phyloP scores from a whole-genome alignment of 2,888 invertebrate species.

The Cheilosia urbana region DNA sequence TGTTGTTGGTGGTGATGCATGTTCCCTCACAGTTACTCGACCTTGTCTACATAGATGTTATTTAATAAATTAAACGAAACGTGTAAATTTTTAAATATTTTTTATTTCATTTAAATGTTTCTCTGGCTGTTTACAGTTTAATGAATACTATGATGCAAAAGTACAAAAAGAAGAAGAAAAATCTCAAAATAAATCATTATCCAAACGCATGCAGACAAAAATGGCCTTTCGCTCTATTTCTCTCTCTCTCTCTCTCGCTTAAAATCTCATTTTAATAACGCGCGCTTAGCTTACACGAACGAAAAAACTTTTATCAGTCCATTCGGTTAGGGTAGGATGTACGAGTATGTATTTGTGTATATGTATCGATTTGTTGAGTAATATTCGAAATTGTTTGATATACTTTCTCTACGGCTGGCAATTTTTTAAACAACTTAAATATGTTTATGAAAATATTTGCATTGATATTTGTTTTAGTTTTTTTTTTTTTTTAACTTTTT shows the following conservation, averaged over 20 bases:
- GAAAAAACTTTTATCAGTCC: slow-evolving; percentile 52
- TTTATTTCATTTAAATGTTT: slow-evolving; percentile 57
- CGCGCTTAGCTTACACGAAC: slow-evolving; percentile 23
- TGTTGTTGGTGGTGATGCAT: no score
- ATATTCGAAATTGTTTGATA: slow-evolving; percentile 1
- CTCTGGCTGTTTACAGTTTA: slow-evolving; percentile 58
- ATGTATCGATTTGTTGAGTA: slow-evolving; percentile 41
- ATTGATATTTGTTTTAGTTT: slow-evolving; percentile 50
- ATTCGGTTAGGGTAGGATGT: slow-evolving; percentile 49
- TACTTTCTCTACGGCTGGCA: slow-evolving; percentile 36
- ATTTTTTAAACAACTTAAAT: slow-evolving; percentile 25
- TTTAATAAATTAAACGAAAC: slow-evolving; percentile 58
- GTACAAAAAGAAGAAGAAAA: slow-evolving; percentile 58
- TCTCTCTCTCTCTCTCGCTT: not conserved
- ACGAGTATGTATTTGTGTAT: slow-evolving; percentile 25
- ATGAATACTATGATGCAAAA: slow-evolving; percentile 68
- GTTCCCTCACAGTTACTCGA: no score
- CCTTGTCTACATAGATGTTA: slow-evolving; percentile 53
- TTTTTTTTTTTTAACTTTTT: slow-evolving; percentile 12
- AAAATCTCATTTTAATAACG: slow-evolving; percentile 26
- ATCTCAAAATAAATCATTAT: slow-evolving; percentile 53
- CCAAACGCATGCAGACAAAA: slow-evolving; percentile 46
- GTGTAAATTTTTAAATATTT: slow-evolving; percentile 69
- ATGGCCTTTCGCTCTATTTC: slow-evolving; percentile 6
- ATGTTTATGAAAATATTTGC: slow-evolving; percentile 67